phyloP scores from a whole-genome alignment of 2,797 vertebrate species.

The Chelidonichthys spinosus region DNA sequence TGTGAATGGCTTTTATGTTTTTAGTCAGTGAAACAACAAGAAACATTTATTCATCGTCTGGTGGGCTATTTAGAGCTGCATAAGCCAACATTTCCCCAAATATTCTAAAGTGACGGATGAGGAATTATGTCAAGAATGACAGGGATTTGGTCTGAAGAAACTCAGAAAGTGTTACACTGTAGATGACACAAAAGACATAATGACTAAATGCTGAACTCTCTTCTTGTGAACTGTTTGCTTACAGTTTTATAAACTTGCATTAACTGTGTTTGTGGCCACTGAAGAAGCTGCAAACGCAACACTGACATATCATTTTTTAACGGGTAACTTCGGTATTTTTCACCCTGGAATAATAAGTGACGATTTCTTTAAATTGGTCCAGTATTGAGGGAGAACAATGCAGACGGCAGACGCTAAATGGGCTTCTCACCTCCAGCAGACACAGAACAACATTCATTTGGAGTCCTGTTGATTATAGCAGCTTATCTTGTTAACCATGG shows the following conservation, averaged over 20 bases:
- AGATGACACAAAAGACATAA: neutral
- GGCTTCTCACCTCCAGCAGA: neutral
- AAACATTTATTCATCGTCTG: neutral
- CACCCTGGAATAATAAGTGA: neutral
- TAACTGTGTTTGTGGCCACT: neutral
- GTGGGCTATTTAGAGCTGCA: neutral
- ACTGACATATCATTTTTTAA: neutral
- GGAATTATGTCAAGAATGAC: neutral
- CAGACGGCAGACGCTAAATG: neutral
- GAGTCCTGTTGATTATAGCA: neutral
- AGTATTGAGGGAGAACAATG: neutral
- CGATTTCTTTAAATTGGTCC: neutral
- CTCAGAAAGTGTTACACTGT: neutral
- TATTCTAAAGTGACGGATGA: neutral
- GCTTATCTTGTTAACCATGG: neutral
- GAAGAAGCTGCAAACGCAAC: neutral
- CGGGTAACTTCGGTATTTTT: neutral
- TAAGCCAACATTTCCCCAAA: neutral
- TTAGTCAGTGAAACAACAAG: neutral
- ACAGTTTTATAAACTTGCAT: neutral
- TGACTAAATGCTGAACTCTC: neutral
- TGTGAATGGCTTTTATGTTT: neutral
- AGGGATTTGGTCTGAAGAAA: neutral
- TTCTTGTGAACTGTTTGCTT: neutral
- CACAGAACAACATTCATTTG: neutral